Conservation (phyloP, 2,797 vertebrate species). For the Scarus forsteni region DNA sequence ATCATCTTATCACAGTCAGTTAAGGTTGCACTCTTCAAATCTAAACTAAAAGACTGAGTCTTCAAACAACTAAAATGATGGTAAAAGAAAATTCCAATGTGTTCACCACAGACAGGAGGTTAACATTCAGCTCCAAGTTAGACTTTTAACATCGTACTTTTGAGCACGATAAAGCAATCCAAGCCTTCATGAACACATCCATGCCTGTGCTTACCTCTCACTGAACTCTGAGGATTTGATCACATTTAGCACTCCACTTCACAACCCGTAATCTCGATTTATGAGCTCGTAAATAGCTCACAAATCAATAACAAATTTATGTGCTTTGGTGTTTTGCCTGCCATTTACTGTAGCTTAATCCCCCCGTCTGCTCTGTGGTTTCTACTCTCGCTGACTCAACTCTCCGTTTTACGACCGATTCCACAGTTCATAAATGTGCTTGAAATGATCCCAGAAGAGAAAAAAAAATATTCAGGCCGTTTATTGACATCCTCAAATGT, state of each 20-base stretch:
- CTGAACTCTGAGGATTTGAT: neutral
- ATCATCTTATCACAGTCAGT: too few species aligned
- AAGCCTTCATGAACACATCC: neutral
- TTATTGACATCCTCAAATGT: neutral
- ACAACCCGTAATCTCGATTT: neutral
- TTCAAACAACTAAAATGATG: too few species aligned
- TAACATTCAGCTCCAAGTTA: too few species aligned
- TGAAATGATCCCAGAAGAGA: conserved; percentile 3
- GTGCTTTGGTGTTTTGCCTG: neutral
- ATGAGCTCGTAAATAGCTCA: neutral
- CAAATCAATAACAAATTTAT: neutral
- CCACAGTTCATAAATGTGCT: neutral
- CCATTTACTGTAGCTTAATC: neutral
- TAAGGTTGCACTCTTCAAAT: too few species aligned
- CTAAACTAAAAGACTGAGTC: too few species aligned
- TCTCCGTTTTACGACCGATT: neutral
- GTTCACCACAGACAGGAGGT: too few species aligned
- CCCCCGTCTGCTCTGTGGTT: neutral
- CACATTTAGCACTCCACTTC: neutral
- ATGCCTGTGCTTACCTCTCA: neutral
- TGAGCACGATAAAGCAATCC: too few species aligned
- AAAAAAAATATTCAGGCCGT: neutral
- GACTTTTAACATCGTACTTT: neutral
- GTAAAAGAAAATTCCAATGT: too few species aligned
- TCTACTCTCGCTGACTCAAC: neutral